Conservation (phyloP, 2,888 invertebrate genomes). For the Cepaea hortensis region DNA sequence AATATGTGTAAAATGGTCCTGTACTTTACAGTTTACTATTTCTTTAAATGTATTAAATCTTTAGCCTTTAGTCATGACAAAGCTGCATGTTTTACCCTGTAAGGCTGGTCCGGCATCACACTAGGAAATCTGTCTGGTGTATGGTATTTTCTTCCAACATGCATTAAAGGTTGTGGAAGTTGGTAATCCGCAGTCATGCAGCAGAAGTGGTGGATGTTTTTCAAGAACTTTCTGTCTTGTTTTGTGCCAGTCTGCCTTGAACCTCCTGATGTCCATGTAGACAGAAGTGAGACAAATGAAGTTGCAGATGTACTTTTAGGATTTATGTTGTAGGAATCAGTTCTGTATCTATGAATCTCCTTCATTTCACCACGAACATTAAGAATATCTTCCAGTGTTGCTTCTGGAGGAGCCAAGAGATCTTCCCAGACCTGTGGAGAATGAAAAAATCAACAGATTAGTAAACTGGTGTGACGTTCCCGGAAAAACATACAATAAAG, state of each 20-base stretch:
- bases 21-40: no score
- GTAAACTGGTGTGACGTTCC: no score
- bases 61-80: not conserved
- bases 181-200: conserved; percentile 68
- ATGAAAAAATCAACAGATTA: not conserved
- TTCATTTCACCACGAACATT: conserved; percentile 63
- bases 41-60: no score
- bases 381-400: conserved; percentile 70
- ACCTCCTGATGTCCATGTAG: conserved; percentile 66
- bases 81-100: conserved; percentile 57
- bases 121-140: conserved; percentile 67
- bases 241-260: conserved; percentile 44
- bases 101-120: conserved; percentile 62
- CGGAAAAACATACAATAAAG: no score
- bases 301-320: conserved; percentile 54
- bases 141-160: conserved; percentile 71
- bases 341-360: conserved; percentile 56
- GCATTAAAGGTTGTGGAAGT: conserved; percentile 67
- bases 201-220: conserved; percentile 74
- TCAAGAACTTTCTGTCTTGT: conserved; percentile 48
- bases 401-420: conserved; percentile 63
- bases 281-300: conserved; percentile 66
- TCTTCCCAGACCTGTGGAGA: conserved; percentile 69
- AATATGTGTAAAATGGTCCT: no score
- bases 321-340: conserved; percentile 33